Evolutionary conservation across 1,140 invertebrate species (phyloP), one percentile per base, ranked within the genome.

Genomic region (Heliconius nattereri): DNA sequence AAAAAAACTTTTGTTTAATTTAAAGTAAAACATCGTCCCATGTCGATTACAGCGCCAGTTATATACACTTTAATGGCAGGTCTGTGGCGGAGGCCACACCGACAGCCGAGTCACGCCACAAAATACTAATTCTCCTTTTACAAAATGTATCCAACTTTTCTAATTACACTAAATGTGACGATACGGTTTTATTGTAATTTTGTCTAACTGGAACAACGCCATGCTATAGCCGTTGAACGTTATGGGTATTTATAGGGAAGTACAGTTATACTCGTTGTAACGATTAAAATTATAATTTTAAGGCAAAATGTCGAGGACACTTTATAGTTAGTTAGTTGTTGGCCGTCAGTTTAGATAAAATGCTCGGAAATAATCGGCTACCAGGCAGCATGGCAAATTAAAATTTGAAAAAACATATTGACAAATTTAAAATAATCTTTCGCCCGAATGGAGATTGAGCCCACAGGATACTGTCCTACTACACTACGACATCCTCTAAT

Each of bases 101-200:
- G 16, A 52, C 49, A 52, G 19, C 81, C 85, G 85, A 90, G 85
- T 89, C 86, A 86, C 87, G 86, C 87, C 86, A 90, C 88, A 88
- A 89, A 90, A 90, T 90, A 92, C 88, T 90, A 91, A 90, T 92
- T 90, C 83, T 87, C 85, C 16, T 90, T 90, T 89, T 86, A 86
- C 87, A 87, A 90, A 91, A 89, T 86, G 87, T 88, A 89, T 85
- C 83, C 85, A 91, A 92, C 90, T 92, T 92, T 91, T 89, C 88
- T 91, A 92, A 92, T 92, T 92, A 92, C 84, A 78, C 78, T 84
- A 86, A 90, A 90, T 86, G 89, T 87, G 90, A 89, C 87, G 87
- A 83, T 81, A 85, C 85, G 81, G 71, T 81, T 88, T 85, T 85
- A 90, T 90, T 90, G 85, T 86, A 85, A 87, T 89, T 85, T 85